These are phyloP conservation scores for Eonycteris spelaea DNA, from an alignment of 2,113 vertebrate genomes.

Conservation along the genomic window DNA sequence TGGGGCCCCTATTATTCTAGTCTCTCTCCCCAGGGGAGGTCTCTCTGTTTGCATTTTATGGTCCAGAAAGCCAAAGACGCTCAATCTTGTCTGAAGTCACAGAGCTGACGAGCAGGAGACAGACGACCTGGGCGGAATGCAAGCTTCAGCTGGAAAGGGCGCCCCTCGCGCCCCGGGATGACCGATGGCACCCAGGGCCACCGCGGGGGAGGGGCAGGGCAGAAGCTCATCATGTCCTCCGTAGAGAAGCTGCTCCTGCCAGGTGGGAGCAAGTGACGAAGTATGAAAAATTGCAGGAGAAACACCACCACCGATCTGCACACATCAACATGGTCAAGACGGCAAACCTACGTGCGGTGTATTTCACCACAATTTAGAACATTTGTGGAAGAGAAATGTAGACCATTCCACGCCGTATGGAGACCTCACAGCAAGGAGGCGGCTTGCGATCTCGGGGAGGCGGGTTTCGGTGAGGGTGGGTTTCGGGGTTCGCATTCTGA, in stretches of 20 bases:
- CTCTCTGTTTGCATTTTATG: neutral
- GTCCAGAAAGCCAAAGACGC: neutral
- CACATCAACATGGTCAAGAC: fast-evolving
- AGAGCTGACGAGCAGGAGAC: neutral
- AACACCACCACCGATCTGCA: neutral
- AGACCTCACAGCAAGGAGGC: neutral
- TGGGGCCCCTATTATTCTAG: neutral
- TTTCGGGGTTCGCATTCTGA: no score
- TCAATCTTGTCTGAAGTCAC: neutral
- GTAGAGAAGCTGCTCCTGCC: fast-evolving
- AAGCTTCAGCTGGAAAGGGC: no score
- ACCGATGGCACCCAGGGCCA: fast-evolving
- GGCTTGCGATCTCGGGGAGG: no score
- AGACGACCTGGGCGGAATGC: fast-evolving
- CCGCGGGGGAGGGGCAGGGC: no score
- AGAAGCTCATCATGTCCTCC: fast-evolving
- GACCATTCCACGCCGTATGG: neutral
- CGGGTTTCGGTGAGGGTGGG: no score
- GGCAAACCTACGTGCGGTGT: fast-evolving
- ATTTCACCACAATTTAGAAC: neutral
- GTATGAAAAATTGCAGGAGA: neutral
- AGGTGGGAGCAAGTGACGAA: fast-evolving
- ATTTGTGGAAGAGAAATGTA: neutral
- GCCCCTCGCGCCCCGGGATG: fast-evolving
- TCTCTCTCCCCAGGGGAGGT: neutral